These are phyloP conservation scores for Limnothrissa miodon DNA, from an alignment of 2,113 vertebrate species.

Conservation along the genomic window DNA sequence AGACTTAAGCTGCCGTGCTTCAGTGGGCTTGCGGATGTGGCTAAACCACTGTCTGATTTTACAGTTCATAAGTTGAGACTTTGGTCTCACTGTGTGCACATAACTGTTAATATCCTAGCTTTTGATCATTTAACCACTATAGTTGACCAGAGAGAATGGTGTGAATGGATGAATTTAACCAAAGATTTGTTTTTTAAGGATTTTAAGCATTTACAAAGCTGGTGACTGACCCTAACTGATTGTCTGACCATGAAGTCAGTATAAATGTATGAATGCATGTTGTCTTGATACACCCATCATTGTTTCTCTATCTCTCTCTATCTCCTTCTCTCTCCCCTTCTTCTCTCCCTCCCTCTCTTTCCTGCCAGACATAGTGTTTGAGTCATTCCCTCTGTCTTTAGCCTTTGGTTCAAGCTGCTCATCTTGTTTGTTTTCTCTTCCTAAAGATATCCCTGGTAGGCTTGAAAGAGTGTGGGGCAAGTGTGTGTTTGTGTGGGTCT, in stretches of 20 bases:
- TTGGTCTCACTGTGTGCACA: background rate
- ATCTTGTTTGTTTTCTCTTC: background rate
- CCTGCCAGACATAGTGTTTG: constrained; percentile 14
- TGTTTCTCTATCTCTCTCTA: background rate
- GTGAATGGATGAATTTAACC: background rate
- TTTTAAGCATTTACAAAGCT: background rate
- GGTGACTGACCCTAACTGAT: background rate
- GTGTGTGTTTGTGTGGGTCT: background rate
- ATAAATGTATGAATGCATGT: background rate
- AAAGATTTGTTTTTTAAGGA: background rate
- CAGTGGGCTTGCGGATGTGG: background rate
- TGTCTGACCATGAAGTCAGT: background rate
- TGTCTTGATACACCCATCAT: background rate
- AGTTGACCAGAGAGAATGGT: background rate
- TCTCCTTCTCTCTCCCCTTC: background rate
- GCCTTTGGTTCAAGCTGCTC: background rate
- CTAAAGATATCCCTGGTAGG: background rate
- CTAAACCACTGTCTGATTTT: background rate
- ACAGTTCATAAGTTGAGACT: background rate
- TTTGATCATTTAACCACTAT: background rate
- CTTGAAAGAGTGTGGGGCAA: background rate
- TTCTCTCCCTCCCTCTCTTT: background rate
- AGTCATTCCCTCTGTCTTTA: constrained; percentile 9
- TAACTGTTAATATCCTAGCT: background rate
- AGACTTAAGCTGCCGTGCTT: background rate